phyloP scores from a whole-genome alignment of 2,888 invertebrate species.

The Podotricha telesiphe region DNA sequence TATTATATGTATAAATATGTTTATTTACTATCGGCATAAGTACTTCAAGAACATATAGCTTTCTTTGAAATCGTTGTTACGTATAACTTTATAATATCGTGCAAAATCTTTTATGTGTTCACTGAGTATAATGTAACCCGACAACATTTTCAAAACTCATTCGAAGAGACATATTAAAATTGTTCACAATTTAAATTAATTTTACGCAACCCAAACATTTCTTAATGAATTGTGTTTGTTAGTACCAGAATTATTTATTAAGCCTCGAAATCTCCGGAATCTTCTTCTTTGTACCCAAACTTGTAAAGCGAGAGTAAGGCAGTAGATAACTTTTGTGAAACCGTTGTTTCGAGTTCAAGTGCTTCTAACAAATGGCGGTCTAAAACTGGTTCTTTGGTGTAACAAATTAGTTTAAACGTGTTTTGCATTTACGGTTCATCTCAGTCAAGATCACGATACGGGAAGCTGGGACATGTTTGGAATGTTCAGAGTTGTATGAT shows the following conservation, averaged over 20 bases:
- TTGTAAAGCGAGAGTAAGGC: constrained; percentile 51
- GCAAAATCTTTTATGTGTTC: constrained; percentile 16
- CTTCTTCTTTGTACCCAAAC: constrained; percentile 49
- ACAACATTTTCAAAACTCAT: constrained; percentile 19
- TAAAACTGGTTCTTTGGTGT: constrained; percentile 39
- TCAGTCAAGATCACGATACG: constrained; percentile 21
- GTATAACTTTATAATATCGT: constrained; percentile 10
- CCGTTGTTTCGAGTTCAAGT: constrained; percentile 41
- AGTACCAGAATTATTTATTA: constrained; percentile 35
- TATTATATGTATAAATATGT: too few relatives aligned
- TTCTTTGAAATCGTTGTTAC: constrained; percentile 15
- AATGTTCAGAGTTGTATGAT: neutral
- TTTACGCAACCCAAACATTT: constrained; percentile 24
- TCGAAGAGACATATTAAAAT: constrained; percentile 25
- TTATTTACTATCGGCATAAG: neutral
- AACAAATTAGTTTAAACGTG: constrained; percentile 45
- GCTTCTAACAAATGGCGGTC: constrained; percentile 43
- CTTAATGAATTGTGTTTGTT: constrained; percentile 30
- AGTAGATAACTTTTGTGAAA: constrained; percentile 59
- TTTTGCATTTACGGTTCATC: constrained; percentile 33
- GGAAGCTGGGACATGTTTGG: constrained; percentile 8
- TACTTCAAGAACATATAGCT: constrained; percentile 6
- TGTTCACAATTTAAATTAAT: constrained; percentile 29
- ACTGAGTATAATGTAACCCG: constrained; percentile 17
- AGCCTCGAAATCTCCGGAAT: constrained; percentile 30